These are phyloP conservation scores for Malacoctenus gilli DNA, from an alignment of 2,797 vertebrate species.

Conservation along the genomic window DNA sequence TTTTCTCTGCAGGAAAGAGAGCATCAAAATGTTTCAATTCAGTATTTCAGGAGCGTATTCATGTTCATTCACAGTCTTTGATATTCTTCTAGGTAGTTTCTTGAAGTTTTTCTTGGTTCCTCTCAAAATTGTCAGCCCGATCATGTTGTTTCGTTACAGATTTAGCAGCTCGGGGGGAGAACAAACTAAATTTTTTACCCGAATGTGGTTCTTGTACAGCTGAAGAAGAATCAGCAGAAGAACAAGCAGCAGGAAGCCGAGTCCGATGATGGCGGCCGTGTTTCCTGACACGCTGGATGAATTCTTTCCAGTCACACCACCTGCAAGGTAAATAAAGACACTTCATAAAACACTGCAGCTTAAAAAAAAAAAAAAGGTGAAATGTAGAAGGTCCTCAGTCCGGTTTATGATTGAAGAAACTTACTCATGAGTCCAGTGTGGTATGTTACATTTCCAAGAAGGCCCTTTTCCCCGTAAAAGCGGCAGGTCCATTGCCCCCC, in stretches of 20 bases:
- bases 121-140: too few relatives aligned
- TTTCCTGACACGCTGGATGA: slow-evolving; percentile 30
- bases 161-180: too few relatives aligned
- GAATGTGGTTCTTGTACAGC: slow-evolving; percentile 78
- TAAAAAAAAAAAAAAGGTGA: neutral
- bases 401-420: slow-evolving; percentile 19
- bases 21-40: neutral
- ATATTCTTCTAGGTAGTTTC: too few relatives aligned
- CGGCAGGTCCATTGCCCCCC: slow-evolving; percentile 70
- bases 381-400: neutral
- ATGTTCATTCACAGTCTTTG: too few relatives aligned
- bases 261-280: slow-evolving; percentile 36
- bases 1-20: slow-evolving; percentile 69
- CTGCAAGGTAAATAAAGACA: too few relatives aligned
- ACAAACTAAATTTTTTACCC: slow-evolving; percentile 64
- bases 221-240: slow-evolving; percentile 74
- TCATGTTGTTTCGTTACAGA: too few relatives aligned
- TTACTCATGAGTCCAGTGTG: slow-evolving; percentile 64
- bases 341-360: too few relatives aligned
- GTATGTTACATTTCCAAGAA: slow-evolving; percentile 77
- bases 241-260: slow-evolving; percentile 69
- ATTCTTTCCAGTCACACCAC: slow-evolving; percentile 44
- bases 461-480: slow-evolving; percentile 63
- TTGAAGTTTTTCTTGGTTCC: too few relatives aligned
- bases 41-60: neutral